These are phyloP conservation scores for Dendrophyllia cribrosa DNA, from an alignment of 64 coral and sea anemone species.

Conservation along the genomic window DNA sequence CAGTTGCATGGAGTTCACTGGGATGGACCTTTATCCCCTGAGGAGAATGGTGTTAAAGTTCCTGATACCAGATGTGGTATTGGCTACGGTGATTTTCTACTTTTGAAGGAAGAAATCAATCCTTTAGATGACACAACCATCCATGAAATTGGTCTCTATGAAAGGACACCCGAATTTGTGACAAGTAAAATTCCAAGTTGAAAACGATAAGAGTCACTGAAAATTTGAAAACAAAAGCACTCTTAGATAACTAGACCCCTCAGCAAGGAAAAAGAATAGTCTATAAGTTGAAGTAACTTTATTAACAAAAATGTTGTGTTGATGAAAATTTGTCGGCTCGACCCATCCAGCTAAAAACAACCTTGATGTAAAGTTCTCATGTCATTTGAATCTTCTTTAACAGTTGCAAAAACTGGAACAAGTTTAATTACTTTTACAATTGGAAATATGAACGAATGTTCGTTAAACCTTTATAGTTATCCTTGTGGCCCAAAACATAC, in stretches of 20 bases:
- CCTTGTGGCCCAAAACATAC: no score
- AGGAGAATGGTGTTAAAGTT: constrained; percentile 24
- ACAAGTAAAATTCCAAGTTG: constrained; percentile 23
- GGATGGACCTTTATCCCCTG: constrained; percentile 37
- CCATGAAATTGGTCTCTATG: constrained; percentile 61
- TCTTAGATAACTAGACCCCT: constrained; percentile 9
- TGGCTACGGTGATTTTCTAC: neutral
- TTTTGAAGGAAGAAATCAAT: constrained; percentile 32
- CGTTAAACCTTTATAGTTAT: no score
- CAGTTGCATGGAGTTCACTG: constrained; percentile 61
- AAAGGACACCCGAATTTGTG: constrained; percentile 40
- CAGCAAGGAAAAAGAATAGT: neutral
- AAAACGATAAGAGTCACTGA: neutral
- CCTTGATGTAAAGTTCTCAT: no score
- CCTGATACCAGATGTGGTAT: constrained; percentile 34
- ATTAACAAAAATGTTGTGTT: neutral
- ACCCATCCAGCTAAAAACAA: no score
- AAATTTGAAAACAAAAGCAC: neutral
- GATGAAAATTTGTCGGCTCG: no score
- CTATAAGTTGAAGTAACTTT: neutral
- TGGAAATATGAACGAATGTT: no score
- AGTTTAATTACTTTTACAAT: no score
- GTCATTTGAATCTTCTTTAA: no score
- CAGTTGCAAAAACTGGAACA: no score
- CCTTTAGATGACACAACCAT: constrained; percentile 38